Evolutionary conservation across 2,888 invertebrate genomes (phyloP).

Genomic region (Cyaniris semiargus): DNA sequence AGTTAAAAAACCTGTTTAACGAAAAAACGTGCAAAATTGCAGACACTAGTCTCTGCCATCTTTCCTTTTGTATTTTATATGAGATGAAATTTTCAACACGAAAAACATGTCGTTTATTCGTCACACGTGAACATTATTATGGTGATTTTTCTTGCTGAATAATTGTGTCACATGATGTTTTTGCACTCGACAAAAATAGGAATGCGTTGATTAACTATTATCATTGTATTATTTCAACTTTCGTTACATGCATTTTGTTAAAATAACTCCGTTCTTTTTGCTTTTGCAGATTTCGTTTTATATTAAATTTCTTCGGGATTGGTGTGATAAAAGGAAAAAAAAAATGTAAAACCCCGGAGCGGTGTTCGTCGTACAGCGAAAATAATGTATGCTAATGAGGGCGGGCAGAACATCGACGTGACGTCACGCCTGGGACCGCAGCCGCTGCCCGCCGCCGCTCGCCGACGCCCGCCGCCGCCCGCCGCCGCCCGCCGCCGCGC

Average conservation of each 20-base stretch:
- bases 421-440: constrained; percentile 76
- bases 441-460: constrained; percentile 47
- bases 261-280: not conserved
- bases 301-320: constrained; percentile 44
- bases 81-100: constrained; percentile 9
- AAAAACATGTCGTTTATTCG: constrained; percentile 10
- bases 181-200: not conserved
- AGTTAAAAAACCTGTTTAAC: constrained; percentile 30
- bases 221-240: not conserved
- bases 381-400: constrained; percentile 80
- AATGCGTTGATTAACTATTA: not conserved
- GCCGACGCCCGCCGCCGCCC: constrained; percentile 46
- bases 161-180: not conserved
- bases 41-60: constrained; percentile 24
- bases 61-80: constrained; percentile 25
- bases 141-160: not conserved
- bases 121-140: not conserved
- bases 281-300: constrained; percentile 30
- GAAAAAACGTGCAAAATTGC: constrained; percentile 30
- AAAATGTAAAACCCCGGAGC: constrained; percentile 67
- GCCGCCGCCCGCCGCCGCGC: constrained; percentile 47
- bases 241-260: not conserved
- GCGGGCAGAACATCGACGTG: constrained; percentile 67
- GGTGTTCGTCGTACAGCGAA: constrained; percentile 68
- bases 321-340: constrained; percentile 58